Conservation (phyloP, 2,113 vertebrate genomes). For the Menidia beryllina region DNA sequence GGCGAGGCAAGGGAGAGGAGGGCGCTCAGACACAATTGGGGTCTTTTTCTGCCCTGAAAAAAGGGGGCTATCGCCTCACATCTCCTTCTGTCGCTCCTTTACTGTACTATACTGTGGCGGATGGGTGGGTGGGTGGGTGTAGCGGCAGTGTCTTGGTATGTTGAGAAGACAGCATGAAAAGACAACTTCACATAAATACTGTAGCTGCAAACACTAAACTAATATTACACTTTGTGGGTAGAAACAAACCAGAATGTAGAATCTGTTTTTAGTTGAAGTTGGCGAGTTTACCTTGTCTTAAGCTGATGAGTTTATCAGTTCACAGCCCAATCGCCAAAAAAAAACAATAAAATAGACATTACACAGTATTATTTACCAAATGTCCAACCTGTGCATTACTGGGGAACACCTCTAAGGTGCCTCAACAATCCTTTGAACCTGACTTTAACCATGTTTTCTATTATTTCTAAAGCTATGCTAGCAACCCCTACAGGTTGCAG, state of each 20-base stretch:
- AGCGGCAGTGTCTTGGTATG: constrained; percentile 44
- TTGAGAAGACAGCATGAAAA: constrained; percentile 54
- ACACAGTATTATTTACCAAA: neutral
- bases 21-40: constrained; percentile 86
- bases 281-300: neutral
- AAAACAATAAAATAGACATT: neutral
- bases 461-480: constrained; percentile 24
- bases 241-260: neutral
- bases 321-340: neutral
- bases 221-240: constrained; percentile 14
- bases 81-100: constrained; percentile 82
- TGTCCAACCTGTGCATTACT: neutral
- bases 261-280: neutral
- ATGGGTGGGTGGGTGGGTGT: constrained; percentile 73
- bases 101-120: constrained; percentile 80
- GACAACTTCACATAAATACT: constrained; percentile 54
- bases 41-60: constrained; percentile 90
- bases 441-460: too few species aligned
- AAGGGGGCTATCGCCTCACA: constrained; percentile 88
- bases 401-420: neutral
- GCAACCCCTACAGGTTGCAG: constrained; percentile 38
- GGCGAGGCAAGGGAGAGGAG: constrained; percentile 85
- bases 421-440: neutral
- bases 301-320: neutral
- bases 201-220: constrained; percentile 18